Evolutionary conservation across 2,113 vertebrate species (phyloP).

Genomic region (Australoheros scitulus): DNA sequence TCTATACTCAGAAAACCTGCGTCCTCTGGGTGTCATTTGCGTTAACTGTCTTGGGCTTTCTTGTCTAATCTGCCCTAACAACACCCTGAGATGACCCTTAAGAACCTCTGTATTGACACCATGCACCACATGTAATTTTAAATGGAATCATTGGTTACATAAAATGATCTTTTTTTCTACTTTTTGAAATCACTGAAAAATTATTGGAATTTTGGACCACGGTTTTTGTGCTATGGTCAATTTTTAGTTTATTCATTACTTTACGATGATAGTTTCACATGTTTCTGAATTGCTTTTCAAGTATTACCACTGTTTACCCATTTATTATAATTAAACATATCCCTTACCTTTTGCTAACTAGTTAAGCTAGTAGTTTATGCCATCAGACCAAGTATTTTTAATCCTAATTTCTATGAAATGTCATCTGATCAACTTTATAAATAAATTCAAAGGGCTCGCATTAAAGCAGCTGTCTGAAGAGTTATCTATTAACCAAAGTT

Average conservation of each 20-base stretch:
- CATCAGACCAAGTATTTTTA: not conserved
- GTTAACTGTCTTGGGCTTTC: not conserved
- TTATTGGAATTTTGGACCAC: not conserved
- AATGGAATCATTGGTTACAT: not conserved
- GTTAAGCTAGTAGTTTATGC: not conserved
- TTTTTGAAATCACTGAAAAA: not conserved
- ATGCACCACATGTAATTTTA: not conserved
- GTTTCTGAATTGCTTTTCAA: not conserved
- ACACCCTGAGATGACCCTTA: not conserved
- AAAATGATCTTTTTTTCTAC: not conserved
- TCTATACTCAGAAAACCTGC: not conserved
- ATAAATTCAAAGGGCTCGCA: slow-evolving; percentile 2
- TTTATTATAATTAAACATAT: not conserved
- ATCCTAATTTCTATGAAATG: not conserved
- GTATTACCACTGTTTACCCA: not conserved
- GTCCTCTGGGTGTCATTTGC: not conserved
- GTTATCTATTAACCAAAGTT: slow-evolving; percentile 50
- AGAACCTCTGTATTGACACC: not conserved
- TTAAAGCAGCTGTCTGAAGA: slow-evolving; percentile 9
- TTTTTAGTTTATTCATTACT: not conserved
- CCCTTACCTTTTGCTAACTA: not conserved
- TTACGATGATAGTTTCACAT: not conserved
- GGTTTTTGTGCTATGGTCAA: not conserved
- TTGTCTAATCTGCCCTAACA: not conserved
- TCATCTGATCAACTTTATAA: not conserved